Evolutionary conservation across 1,140 invertebrate genomes (phyloP).

Genomic region (Goniozus legneri): DNA sequence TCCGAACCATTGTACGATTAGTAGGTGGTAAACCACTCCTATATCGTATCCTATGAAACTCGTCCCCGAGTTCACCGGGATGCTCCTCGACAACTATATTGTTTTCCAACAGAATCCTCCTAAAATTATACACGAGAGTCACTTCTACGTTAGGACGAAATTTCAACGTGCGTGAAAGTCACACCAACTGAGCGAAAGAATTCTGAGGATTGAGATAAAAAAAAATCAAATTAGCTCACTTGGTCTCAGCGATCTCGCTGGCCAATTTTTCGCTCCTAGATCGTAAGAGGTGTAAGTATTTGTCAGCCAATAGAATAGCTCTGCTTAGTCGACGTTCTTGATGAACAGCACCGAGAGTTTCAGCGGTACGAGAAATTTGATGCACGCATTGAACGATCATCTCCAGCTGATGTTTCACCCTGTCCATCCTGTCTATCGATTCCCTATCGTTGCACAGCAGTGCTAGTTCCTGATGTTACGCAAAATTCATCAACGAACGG

Average conservation of each 20-base stretch:
- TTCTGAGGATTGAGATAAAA: background rate
- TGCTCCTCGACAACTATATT: slow-evolving; percentile 47
- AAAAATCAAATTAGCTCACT: slow-evolving; percentile 36
- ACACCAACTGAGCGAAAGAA: background rate
- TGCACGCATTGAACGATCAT: slow-evolving; percentile 45
- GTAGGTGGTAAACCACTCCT: slow-evolving; percentile 35
- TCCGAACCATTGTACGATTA: slow-evolving; percentile 51
- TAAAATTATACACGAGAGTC: slow-evolving; percentile 28
- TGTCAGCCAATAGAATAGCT: slow-evolving; percentile 41
- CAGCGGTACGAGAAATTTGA: slow-evolving; percentile 43
- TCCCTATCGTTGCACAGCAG: slow-evolving; percentile 46
- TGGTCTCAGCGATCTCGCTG: slow-evolving; percentile 43
- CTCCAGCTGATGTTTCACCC: slow-evolving; percentile 39
- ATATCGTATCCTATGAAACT: slow-evolving; percentile 42
- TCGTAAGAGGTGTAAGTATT: slow-evolving; percentile 40
- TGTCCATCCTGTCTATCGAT: slow-evolving; percentile 45
- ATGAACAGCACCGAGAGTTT: slow-evolving; percentile 46
- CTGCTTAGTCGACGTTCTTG: slow-evolving; percentile 45
- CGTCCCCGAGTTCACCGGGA: slow-evolving; percentile 40
- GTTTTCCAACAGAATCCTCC: slow-evolving; percentile 43
- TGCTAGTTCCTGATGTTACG: slow-evolving; percentile 38
- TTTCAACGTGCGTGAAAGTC: too few relatives aligned
- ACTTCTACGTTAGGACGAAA: too few relatives aligned
- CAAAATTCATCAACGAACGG: slow-evolving; percentile 18
- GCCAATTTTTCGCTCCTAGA: slow-evolving; percentile 41